A percentile compares a stretch with the other conserved stretches of the same genome.
Evolutionary conservation across 2,797 vertebrate genomes (phyloP).

Genomic region (Hippocampus kuda): DNA sequence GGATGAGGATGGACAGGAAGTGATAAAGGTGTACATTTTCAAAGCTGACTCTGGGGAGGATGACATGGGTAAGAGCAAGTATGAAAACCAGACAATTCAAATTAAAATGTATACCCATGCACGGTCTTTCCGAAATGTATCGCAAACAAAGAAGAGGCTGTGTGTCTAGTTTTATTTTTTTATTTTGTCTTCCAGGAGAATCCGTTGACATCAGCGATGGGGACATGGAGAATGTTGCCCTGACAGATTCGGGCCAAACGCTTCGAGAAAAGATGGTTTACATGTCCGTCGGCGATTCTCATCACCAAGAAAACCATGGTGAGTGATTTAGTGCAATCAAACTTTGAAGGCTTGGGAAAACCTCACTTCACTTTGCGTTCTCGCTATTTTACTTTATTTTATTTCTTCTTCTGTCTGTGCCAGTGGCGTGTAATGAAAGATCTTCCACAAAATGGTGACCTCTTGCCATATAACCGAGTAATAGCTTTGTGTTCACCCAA

Average conservation of each 20-base stretch:
- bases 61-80: conserved; percentile 74
- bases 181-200: conserved; percentile 67
- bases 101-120: no score
- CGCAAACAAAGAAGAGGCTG: background rate
- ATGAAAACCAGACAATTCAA: background rate
- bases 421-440: background rate
- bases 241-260: conserved; percentile 80
- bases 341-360: background rate
- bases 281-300: conserved; percentile 92
- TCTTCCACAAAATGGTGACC: background rate
- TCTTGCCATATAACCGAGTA: no score
- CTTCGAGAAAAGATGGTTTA: conserved; percentile 97
- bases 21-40: conserved; percentile 99
- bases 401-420: no score
- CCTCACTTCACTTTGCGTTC: background rate
- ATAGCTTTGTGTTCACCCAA: no score
- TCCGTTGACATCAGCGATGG: conserved; percentile 94
- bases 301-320: conserved; percentile 88
- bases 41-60: conserved; percentile 97
- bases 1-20: conserved; percentile 93
- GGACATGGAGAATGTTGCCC: conserved; percentile 78
- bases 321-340: conserved; percentile 51
- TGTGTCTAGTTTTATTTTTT: conserved; percentile 12
- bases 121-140: background rate
- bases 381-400: no score